Evolutionary conservation across 2,797 vertebrate species (phyloP).

Genomic region (Gorsachius magnificus): DNA sequence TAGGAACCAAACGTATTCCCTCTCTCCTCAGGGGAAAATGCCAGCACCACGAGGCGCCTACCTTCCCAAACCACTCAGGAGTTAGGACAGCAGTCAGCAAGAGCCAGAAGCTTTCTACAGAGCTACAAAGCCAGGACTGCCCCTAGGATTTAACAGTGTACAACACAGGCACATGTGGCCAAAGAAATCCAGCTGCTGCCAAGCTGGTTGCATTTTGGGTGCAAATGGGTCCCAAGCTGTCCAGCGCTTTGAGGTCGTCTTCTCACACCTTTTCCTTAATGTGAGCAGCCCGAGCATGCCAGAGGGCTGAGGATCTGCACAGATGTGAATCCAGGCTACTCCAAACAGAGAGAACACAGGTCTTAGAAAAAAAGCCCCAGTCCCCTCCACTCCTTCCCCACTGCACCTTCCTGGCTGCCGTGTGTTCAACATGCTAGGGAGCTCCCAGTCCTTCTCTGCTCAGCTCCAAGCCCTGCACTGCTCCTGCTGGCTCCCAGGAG

Average conservation of each 20-base stretch:
- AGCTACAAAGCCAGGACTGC: not conserved
- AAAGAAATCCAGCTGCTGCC: not conserved
- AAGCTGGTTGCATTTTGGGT: not conserved
- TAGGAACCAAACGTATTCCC: not conserved
- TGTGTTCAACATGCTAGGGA: not conserved
- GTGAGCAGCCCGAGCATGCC: not conserved
- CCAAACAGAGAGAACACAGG: not conserved
- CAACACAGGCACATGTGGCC: not conserved
- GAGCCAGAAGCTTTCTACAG: not conserved
- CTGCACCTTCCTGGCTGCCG: not conserved
- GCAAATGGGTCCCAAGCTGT: not conserved
- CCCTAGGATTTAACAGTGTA: not conserved
- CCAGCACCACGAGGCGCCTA: rapidly evolving
- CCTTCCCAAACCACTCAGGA: not conserved
- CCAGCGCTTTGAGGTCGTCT: not conserved
- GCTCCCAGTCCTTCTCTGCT: not conserved
- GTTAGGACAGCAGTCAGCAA: not conserved
- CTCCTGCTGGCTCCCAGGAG: not conserved
- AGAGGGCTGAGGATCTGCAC: not conserved
- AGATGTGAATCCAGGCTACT: not conserved
- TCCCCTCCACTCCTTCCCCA: not conserved
- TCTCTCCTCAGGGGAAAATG: not conserved
- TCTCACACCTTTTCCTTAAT: not conserved
- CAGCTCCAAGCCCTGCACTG: not conserved
- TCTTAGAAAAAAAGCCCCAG: not conserved